Base-by-base conservation (phyloP, 1,140 invertebrate species). In the Pteromalus puparum region DNA sequence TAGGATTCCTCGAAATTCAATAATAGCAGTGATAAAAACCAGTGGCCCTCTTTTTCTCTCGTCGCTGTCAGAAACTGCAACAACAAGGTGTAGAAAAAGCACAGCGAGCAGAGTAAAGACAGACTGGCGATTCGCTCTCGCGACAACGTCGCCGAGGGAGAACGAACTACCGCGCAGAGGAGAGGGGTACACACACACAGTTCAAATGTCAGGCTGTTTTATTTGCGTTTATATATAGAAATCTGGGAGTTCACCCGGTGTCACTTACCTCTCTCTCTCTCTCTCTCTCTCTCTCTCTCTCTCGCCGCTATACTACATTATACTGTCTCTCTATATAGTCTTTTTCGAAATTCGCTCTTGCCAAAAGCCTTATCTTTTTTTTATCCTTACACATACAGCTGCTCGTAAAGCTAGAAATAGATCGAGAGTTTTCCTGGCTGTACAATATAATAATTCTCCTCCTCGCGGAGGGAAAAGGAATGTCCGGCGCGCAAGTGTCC, bases 211-310 rank as follows among this genome's bases (percentile, higher is more conserved):
- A 90, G 70, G 86, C 72, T 91, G 88, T 80, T 92, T 92, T 91
- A 92, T 92, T 92, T 92, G 90, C 86, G 87, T 91, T 91, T 92
- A 92, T 91, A 92, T 92, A 92, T 92, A 92, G 91, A 91, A 89
- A 89, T 89, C 88, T 88, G 89, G 77, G 88, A 92, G 92, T 92
- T 92, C 90, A 91, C 87, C 87, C 87, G 90, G 90, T 92, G 92
- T 92, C 92, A 91, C 91, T 92, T 92, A 92, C 92, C 91, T 89
- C 90, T 53, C 3, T 53, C 48, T 15, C 13, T 15, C 13, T 15
- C 18, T 18, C 48, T 53, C 2, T 53, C 48, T 53, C 48, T 53
- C 48, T 53, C 48, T 21, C 48, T 21, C 48, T 6, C 48, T 3
- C 53, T n/a, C 53, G 38, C 38, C 4, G 38, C 38, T 42, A 42